Percentiles rank a stretch among this genome's conserved stretches.
These are phyloP conservation scores for Gnathonemus echidnorhynchus DNA, from an alignment of 2,113 vertebrate species.

Conservation along the genomic window DNA sequence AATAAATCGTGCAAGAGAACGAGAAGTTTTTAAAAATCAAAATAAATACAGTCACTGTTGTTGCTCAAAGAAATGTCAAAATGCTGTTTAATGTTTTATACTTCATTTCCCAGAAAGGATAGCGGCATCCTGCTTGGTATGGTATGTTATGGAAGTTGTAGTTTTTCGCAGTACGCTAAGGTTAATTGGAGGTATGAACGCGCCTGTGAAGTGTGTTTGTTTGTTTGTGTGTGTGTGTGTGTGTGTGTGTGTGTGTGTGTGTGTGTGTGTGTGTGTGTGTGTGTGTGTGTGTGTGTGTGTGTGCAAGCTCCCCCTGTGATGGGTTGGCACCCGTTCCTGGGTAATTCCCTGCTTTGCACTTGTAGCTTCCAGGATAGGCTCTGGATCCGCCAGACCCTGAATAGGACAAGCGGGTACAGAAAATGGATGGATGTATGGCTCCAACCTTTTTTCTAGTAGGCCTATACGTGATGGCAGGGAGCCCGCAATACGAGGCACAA, in stretches of 20 bases:
- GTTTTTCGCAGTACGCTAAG: conserved; percentile 9
- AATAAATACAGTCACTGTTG: not conserved
- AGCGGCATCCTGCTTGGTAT: not conserved
- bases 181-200: not conserved
- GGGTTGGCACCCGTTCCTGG: not conserved
- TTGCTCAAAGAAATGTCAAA: not conserved
- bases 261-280: too few relatives aligned
- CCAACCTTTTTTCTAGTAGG: too few relatives aligned
- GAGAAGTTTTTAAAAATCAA: not conserved
- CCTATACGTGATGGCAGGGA: too few relatives aligned
- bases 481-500: too few relatives aligned
- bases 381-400: not conserved
- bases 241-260: too few relatives aligned
- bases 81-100: not conserved
- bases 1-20: not conserved
- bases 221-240: too few relatives aligned
- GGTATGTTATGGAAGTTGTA: conserved; percentile 20
- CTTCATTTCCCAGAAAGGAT: conserved; percentile 38
- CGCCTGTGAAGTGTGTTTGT: too few relatives aligned
- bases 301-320: not conserved
- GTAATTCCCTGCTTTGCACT: not conserved
- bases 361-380: not conserved
- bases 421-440: not conserved
- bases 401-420: not conserved
- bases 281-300: not conserved